Evolutionary conservation across 2,797 vertebrate genomes (phyloP).

Genomic region (Cottoperca gobio): DNA sequence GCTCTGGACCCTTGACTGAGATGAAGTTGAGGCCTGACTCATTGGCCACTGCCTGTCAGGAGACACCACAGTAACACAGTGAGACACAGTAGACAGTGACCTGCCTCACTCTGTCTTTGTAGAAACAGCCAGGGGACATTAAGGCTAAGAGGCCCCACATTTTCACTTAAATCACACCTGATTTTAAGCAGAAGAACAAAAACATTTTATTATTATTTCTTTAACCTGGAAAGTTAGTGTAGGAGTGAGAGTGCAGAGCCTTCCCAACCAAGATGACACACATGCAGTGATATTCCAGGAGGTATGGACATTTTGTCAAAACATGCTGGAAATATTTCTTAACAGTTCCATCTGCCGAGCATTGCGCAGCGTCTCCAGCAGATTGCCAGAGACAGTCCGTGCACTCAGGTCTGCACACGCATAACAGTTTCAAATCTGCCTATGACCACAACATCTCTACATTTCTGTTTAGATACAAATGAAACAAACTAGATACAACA

Average conservation of each 20-base stretch:
- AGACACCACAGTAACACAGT: constrained; percentile 28
- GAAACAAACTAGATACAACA: no score
- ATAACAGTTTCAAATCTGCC: background rate
- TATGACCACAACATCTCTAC: no score
- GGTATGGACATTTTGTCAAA: no score
- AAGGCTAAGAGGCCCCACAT: background rate
- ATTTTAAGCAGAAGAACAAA: background rate
- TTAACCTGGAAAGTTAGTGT: no score
- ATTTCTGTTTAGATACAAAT: no score
- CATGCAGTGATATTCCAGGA: no score
- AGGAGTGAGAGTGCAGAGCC: no score
- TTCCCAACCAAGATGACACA: no score
- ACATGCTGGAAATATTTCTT: background rate
- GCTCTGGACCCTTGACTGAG: constrained; percentile 96
- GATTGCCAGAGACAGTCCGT: background rate
- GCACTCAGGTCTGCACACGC: background rate
- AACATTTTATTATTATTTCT: no score
- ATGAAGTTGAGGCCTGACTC: constrained; percentile 99
- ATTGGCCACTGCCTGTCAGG: constrained; percentile 93
- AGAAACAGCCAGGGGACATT: background rate
- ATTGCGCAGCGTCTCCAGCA: no score
- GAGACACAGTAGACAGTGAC: background rate
- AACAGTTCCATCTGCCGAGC: background rate
- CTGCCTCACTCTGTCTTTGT: background rate
- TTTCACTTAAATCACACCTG: background rate